Conservation (phyloP, 2,888 invertebrate species). For the Chrysodeixis includens region DNA sequence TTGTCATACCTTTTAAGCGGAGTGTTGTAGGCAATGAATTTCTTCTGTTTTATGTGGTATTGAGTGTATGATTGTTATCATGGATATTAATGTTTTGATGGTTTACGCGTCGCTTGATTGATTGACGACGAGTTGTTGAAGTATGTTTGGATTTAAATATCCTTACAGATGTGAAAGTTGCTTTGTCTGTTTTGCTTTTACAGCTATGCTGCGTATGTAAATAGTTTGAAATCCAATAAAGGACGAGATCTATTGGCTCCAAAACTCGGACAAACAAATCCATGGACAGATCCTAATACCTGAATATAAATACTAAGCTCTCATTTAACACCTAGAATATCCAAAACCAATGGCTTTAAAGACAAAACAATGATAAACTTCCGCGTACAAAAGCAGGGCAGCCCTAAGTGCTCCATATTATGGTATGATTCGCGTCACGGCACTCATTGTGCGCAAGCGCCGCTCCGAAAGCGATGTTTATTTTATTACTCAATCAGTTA, state of each 20-base stretch:
- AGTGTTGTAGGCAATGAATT: not conserved
- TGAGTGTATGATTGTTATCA: constrained; percentile 1
- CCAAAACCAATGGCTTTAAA: not conserved
- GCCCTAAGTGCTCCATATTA: constrained; percentile 61
- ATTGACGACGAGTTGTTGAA: not conserved
- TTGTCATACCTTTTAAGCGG: not conserved
- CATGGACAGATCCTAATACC: too few species aligned
- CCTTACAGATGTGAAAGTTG: too few species aligned
- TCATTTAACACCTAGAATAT: not conserved
- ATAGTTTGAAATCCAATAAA: too few species aligned
- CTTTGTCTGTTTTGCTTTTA: too few species aligned
- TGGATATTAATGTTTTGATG: not conserved
- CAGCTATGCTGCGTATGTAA: too few species aligned
- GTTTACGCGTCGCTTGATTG: not conserved
- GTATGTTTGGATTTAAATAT: too few species aligned
- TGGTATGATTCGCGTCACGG: constrained; percentile 73
- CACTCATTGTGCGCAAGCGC: constrained; percentile 57
- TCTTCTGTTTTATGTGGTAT: not conserved
- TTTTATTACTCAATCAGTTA: constrained; percentile 58
- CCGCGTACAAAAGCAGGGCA: constrained; percentile 28
- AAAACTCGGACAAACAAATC: too few species aligned
- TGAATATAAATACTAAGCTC: not conserved
- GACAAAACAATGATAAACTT: not conserved
- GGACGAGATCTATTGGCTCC: too few species aligned
- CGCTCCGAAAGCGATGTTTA: constrained; percentile 54